phyloP scores from a whole-genome alignment of 1,140 invertebrate species.

The Megalonaias nervosa region DNA sequence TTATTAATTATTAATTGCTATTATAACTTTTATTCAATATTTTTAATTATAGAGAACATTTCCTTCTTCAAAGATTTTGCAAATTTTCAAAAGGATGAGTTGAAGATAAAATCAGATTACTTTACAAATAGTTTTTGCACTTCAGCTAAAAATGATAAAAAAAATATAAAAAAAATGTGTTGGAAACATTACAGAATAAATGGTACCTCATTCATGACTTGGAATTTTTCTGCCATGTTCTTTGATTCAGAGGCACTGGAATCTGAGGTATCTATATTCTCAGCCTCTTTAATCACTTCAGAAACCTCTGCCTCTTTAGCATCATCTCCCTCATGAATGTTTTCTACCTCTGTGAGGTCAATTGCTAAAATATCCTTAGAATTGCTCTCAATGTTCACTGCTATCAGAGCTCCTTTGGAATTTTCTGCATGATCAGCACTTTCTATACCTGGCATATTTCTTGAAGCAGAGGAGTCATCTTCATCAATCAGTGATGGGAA shows the following conservation, averaged over 20 bases:
- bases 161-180: too few relatives aligned
- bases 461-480: constrained; percentile 59
- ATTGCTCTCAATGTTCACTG: constrained; percentile 1
- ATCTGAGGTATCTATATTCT: neutral
- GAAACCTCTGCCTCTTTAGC: neutral
- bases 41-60: too few relatives aligned
- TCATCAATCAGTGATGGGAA: constrained; percentile 33
- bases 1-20: too few relatives aligned
- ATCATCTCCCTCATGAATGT: neutral
- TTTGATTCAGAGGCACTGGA: neutral
- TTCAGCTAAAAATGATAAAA: too few relatives aligned
- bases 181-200: too few relatives aligned
- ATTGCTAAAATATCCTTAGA: neutral
- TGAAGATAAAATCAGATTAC: too few relatives aligned
- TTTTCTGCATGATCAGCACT: neutral
- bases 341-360: neutral
- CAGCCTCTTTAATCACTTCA: neutral
- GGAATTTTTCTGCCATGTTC: neutral
- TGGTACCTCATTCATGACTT: too few relatives aligned
- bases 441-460: neutral
- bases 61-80: too few relatives aligned
- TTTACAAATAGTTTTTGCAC: too few relatives aligned
- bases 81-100: too few relatives aligned
- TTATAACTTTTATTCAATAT: too few relatives aligned
- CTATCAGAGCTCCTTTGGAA: too few relatives aligned